These are phyloP conservation scores for Lypha dubia DNA, from an alignment of 2,888 invertebrate species.

Conservation along the genomic window DNA sequence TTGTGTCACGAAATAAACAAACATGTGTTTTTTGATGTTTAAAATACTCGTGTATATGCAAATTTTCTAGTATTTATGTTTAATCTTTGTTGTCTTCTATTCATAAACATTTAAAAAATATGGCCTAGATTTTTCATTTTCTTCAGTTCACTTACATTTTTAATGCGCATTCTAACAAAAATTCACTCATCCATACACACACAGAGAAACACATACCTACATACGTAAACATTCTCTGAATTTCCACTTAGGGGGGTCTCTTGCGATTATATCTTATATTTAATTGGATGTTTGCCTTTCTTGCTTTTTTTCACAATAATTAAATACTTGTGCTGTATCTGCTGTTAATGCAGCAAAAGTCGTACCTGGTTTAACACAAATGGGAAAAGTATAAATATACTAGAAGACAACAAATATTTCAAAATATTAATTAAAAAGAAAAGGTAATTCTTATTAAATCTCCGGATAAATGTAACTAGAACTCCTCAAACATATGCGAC, in stretches of 20 bases:
- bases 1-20: neutral
- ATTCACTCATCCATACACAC: neutral
- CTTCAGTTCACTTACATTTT: neutral
- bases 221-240: conserved; percentile 1
- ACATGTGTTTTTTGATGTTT: neutral
- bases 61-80: conserved; percentile 50
- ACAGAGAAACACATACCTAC: neutral
- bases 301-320: neutral
- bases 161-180: neutral
- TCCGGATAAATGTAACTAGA: too few species aligned
- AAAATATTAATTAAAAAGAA: too few species aligned
- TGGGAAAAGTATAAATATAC: neutral
- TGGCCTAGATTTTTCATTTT: conserved; percentile 61
- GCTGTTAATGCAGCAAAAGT: conserved; percentile 25
- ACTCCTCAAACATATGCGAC: too few species aligned
- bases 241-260: conserved; percentile 35
- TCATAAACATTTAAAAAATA: conserved; percentile 55
- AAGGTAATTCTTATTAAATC: too few species aligned
- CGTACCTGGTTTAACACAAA: conserved; percentile 18
- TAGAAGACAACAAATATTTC: too few species aligned
- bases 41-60: neutral
- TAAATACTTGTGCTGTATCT: neutral
- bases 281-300: conserved; percentile 59
- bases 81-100: conserved; percentile 47
- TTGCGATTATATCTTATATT: conserved; percentile 53